phyloP scores from a whole-genome alignment of 2,113 vertebrate species.

The Notothenia coriiceps region DNA sequence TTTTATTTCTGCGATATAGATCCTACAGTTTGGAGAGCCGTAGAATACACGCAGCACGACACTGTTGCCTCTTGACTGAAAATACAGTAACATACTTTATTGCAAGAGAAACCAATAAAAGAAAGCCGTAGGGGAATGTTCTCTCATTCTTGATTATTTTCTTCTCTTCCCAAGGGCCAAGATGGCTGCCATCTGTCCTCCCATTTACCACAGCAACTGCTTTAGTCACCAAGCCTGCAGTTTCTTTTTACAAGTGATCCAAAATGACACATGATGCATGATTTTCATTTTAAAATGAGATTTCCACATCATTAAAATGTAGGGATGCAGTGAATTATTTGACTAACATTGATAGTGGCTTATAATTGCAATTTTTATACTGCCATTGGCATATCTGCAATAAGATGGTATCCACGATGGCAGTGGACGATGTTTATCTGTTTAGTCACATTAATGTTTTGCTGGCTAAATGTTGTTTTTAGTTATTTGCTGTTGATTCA shows the following conservation, averaged over 20 bases:
- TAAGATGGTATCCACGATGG: neutral
- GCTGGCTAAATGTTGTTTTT: neutral
- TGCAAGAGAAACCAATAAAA: constrained; percentile 76
- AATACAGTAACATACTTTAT: constrained; percentile 70
- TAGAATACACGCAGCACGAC: constrained; percentile 42
- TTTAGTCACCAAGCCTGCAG: constrained; percentile 22
- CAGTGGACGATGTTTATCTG: neutral
- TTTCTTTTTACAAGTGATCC: constrained; percentile 20
- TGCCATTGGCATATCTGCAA: too few species aligned
- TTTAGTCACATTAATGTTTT: neutral
- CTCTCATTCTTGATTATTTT: constrained; percentile 67
- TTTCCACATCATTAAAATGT: neutral
- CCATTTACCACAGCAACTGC: constrained; percentile 45
- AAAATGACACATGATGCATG: constrained; percentile 2
- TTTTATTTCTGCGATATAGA: constrained; percentile 58
- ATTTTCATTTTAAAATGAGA: neutral
- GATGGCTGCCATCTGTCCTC: constrained; percentile 64
- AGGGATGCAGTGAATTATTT: too few species aligned
- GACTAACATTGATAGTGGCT: too few species aligned
- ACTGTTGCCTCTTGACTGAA: constrained; percentile 54
- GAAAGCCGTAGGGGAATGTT: constrained; percentile 68
- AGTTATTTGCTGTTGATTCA: neutral
- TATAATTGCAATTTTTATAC: too few species aligned
- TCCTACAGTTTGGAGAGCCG: constrained; percentile 32
- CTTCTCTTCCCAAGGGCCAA: constrained; percentile 57